Percentiles rank a stretch among this genome's conserved stretches.
Evolutionary conservation across 2,113 vertebrate genomes (phyloP).

Genomic region (Stercorarius parasiticus): DNA sequence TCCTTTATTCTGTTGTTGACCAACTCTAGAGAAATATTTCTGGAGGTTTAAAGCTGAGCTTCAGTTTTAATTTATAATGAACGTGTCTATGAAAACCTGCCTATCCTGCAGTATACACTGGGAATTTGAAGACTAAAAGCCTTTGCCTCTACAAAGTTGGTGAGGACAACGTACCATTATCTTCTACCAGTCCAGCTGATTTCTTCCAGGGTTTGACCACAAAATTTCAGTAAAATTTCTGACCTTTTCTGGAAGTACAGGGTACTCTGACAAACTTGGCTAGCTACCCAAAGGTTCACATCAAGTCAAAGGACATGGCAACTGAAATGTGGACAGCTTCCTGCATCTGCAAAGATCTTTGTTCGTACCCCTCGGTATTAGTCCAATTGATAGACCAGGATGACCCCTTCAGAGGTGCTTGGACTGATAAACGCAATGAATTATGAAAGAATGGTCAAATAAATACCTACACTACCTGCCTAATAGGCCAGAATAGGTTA

Average conservation of each 20-base stretch:
- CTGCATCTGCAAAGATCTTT: background rate
- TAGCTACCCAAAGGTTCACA: background rate
- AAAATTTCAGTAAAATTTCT: background rate
- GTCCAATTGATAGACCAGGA: background rate
- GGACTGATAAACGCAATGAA: background rate
- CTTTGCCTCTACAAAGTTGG: background rate
- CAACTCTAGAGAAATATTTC: background rate
- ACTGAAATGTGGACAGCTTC: background rate
- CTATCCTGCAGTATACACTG: no score
- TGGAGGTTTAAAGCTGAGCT: background rate
- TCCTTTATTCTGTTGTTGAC: background rate
- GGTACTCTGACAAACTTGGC: background rate
- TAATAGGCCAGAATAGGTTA: background rate
- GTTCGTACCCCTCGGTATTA: background rate
- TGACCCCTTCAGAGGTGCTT: background rate
- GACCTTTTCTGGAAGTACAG: background rate
- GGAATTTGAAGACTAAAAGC: background rate
- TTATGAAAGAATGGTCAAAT: background rate
- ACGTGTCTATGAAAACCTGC: fast-evolving
- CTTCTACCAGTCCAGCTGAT: background rate
- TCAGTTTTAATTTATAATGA: background rate
- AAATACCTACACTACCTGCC: background rate
- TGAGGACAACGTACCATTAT: background rate
- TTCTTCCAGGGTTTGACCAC: background rate
- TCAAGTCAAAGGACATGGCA: background rate